Conservation (phyloP, 2,888 invertebrate genomes). For the Ecliptopera silaceata region DNA sequence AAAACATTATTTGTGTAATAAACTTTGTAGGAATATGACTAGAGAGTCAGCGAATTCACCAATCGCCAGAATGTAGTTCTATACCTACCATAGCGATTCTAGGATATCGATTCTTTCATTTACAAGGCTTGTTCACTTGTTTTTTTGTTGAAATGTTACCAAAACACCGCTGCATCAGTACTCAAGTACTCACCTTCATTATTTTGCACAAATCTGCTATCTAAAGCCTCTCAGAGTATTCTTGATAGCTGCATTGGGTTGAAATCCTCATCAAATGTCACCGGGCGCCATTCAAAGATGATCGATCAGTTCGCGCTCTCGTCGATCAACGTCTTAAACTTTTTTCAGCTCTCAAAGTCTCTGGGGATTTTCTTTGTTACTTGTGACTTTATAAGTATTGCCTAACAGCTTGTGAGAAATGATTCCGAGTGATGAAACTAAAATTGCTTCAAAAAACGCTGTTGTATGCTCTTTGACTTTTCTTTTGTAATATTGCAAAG, state of each 20-base stretch:
- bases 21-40: too few species aligned
- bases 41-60: too few species aligned
- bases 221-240: slow-evolving; percentile 7
- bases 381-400: neutral
- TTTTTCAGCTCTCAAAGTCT: slow-evolving; percentile 10
- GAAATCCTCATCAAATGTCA: slow-evolving; percentile 33
- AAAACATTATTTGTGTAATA: too few species aligned
- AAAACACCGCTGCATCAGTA: neutral
- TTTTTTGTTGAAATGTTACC: too few species aligned
- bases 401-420: neutral
- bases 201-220: slow-evolving; percentile 10
- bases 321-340: slow-evolving; percentile 35
- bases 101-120: too few species aligned
- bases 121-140: too few species aligned
- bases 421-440: too few species aligned
- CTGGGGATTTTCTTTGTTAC: neutral
- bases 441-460: too few species aligned
- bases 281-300: slow-evolving; percentile 27
- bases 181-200: neutral
- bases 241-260: slow-evolving; percentile 8
- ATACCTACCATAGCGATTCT: too few species aligned
- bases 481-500: too few species aligned
- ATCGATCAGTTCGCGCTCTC: slow-evolving; percentile 36
- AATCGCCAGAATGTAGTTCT: too few species aligned
- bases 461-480: too few species aligned